Base-by-base conservation (phyloP, 2,888 invertebrate species). In the Chelonus formosanus region DNA sequence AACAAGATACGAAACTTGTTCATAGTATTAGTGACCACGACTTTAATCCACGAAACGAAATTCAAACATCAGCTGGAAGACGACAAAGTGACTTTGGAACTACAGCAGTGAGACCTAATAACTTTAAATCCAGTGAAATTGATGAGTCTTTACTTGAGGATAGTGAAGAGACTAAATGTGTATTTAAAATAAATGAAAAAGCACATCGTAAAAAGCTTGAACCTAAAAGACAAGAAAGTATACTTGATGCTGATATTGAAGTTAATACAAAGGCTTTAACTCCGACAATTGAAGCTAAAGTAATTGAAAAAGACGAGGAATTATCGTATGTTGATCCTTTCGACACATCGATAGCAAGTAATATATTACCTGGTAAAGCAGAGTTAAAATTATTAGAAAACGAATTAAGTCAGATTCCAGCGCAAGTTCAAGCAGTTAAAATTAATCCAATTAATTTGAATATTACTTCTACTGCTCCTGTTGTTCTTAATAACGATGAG, bases 301-400 rank as follows among this genome's bases (percentile, higher is more conserved):
- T 78, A 45, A 75, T 80, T 56, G 78, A 80, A 3, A 79, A 83
- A 35, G 79, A 84, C 35, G 79, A 83, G 43, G 78, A 84, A 58
- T 85, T 85, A 34, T 80, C 82, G 3, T 86, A 90, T 73, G 82
- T 85, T 5, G 95, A 95, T 85, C 95, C 95, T 0, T 96, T 96
- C 80, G 96, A 96, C 79, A 96, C 96, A 0, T 93, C 95, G 0
- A 92, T 93, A 75, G 93, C 93, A 0, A 87, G 86, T 65, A 91
- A 92, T 78, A 89, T 93, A 63, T 86, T 89, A 59, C 94, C 93
- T 0, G 92, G 94, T 3, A 91, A 89, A 83, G 91, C 93, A 2
- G 94, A 94, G 82, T 85, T 94, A 6, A 92, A 91, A 80, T 83
- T 93, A 47, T 79, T 94, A 31, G 93, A 93, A 73, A 91, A 88